phyloP scores from a whole-genome alignment of 2,888 invertebrate genomes.

The Craniophora ligustri region DNA sequence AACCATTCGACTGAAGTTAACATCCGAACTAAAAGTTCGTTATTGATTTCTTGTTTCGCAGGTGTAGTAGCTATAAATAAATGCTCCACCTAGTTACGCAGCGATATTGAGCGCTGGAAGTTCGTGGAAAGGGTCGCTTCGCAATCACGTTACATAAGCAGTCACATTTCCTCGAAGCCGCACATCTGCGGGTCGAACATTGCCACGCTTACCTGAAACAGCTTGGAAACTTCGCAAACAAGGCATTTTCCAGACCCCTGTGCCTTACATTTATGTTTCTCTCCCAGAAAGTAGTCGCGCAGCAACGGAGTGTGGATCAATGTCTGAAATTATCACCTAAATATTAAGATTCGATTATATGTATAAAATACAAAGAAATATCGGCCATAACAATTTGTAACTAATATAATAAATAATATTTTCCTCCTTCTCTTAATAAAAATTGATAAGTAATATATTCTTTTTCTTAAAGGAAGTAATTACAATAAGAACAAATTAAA shows the following conservation, averaged over 20 bases:
- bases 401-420: too few species aligned
- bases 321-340: conserved; percentile 86
- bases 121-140: conserved; percentile 35
- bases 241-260: conserved; percentile 94
- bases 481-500: too few species aligned
- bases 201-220: conserved; percentile 93
- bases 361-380: too few species aligned
- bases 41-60: conserved; percentile 27
- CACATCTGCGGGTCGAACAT: conserved; percentile 10
- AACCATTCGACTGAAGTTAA: not conserved
- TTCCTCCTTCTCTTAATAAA: too few species aligned
- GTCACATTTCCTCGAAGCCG: conserved; percentile 10
- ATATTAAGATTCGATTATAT: too few species aligned
- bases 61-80: conserved; percentile 38
- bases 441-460: too few species aligned
- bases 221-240: conserved; percentile 97
- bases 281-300: conserved; percentile 98
- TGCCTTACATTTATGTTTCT: conserved; percentile 95
- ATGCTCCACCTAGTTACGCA: conserved; percentile 16
- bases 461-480: too few species aligned
- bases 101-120: conserved; percentile 25
- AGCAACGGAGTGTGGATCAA: conserved; percentile 98
- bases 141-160: conserved; percentile 22
- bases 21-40: conserved; percentile 6
- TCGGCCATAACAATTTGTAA: too few species aligned